phyloP scores from a whole-genome alignment of 2,888 invertebrate genomes.

The Sinotaia quadrata region DNA sequence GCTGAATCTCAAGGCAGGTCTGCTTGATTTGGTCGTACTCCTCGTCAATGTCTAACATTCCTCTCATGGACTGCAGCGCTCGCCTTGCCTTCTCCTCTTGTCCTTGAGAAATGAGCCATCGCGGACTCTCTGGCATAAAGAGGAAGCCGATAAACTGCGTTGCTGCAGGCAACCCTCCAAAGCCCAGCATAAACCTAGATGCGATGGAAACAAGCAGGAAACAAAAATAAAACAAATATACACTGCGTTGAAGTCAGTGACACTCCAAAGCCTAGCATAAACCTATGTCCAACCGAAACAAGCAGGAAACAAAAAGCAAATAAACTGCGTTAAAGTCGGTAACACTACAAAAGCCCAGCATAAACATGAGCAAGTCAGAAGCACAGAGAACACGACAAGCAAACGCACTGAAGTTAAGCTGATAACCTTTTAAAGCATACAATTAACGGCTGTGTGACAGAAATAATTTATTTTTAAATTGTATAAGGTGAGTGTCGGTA shows the following conservation, averaged over 20 bases:
- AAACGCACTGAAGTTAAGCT: too few relatives aligned
- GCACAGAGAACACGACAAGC: too few relatives aligned
- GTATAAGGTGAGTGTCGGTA: too few relatives aligned
- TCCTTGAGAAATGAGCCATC: slow-evolving; percentile 73
- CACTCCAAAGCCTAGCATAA: too few relatives aligned
- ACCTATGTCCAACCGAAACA: too few relatives aligned
- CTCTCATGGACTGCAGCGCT: slow-evolving; percentile 71
- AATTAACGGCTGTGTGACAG: too few relatives aligned
- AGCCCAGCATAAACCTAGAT: slow-evolving; percentile 75
- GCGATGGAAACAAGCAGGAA: too few relatives aligned
- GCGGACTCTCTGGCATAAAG: slow-evolving; percentile 76
- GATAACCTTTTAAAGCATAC: too few relatives aligned
- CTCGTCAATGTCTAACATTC: slow-evolving; percentile 70
- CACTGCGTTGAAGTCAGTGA: too few relatives aligned
- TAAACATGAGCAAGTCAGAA: too few relatives aligned
- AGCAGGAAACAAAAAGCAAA: slow-evolving; percentile 76
- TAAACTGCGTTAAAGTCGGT: slow-evolving; percentile 75
- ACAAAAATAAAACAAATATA: too few relatives aligned
- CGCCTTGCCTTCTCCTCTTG: slow-evolving; percentile 66
- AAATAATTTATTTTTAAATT: too few relatives aligned
- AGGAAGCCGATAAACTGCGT: slow-evolving; percentile 76
- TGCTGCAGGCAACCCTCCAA: slow-evolving; percentile 74
- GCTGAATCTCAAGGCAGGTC: slow-evolving; percentile 57
- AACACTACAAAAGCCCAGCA: slow-evolving; percentile 75
- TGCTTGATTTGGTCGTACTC: slow-evolving; percentile 72